A percentile compares a stretch with the other conserved stretches of the same genome.
phyloP scores from a whole-genome alignment of 53 echinoderm and acorn worm genomes.

The Astropecten irregularis region DNA sequence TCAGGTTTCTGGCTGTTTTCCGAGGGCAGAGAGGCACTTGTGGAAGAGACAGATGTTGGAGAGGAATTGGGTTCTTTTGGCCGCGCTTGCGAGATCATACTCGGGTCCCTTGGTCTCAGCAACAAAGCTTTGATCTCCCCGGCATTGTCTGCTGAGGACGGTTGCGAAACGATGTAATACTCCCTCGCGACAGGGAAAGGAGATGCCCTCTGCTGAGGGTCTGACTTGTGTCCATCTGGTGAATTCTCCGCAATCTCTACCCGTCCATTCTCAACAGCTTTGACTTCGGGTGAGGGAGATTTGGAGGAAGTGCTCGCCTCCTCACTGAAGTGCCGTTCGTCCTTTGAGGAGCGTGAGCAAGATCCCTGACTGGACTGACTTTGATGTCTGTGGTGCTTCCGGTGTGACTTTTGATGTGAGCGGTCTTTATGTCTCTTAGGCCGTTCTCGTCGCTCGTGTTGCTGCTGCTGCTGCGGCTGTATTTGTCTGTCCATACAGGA shows the following conservation, averaged over 20 bases:
- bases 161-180: conserved; percentile 90
- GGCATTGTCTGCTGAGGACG: conserved; percentile 76
- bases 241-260: conserved; percentile 29
- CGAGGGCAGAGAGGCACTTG: conserved; percentile 80
- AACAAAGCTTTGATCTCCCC: conserved; percentile 94
- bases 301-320: conserved; percentile 68
- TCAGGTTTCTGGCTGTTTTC: conserved; percentile 49
- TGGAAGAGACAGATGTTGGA: conserved; percentile 75
- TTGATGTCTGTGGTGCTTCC: conserved; percentile 85
- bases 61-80: conserved; percentile 63
- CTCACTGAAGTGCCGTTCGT: conserved; percentile 61
- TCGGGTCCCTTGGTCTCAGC: conserved; percentile 66
- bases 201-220: conserved; percentile 58
- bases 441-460: conserved; percentile 71
- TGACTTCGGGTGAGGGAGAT: conserved; percentile 42
- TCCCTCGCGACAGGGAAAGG: conserved; percentile 73
- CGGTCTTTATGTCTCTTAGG: conserved; percentile 88
- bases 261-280: conserved; percentile 32
- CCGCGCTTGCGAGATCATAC: conserved; percentile 61
- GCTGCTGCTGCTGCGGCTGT: conserved; percentile 50
- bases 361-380: conserved; percentile 63
- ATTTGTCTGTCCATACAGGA: conserved; percentile 43
- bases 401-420: conserved; percentile 79
- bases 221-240: conserved; percentile 33
- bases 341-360: conserved; percentile 67